Conservation (phyloP, 2,888 invertebrate species). For the Mycalesis mineus region DNA sequence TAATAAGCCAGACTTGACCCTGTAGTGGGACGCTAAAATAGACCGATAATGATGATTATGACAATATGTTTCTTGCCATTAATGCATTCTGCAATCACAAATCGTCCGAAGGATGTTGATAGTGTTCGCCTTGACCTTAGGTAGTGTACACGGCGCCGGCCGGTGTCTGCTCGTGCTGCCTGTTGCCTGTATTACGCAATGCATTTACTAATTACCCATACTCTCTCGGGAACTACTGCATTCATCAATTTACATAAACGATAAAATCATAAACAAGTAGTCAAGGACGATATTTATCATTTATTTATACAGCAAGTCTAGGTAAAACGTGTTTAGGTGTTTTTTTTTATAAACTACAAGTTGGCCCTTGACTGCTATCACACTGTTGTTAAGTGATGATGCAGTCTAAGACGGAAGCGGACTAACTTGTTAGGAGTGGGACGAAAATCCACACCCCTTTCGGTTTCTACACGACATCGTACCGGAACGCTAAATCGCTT, state of each 20-base stretch:
- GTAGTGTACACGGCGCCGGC: constrained; percentile 52
- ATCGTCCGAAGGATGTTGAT: constrained; percentile 62
- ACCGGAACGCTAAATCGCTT: no score
- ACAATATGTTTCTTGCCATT: background rate
- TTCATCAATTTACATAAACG: constrained; percentile 1
- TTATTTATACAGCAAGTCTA: background rate
- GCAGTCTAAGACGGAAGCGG: no score
- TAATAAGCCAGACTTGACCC: no score
- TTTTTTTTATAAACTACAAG: no score
- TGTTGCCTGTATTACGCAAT: constrained; percentile 47
- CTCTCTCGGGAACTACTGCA: constrained; percentile 33
- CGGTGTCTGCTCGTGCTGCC: constrained; percentile 40
- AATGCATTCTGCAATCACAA: constrained; percentile 34
- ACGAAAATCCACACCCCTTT: no score
- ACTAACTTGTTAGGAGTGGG: no score
- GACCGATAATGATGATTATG: no score
- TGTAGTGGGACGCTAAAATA: no score
- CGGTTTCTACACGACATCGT: no score
- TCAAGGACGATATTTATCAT: background rate
- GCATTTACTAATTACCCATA: constrained; percentile 30
- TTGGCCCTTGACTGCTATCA: no score
- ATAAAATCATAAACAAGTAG: constrained; percentile 1
- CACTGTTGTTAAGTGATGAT: no score
- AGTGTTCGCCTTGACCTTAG: constrained; percentile 67
- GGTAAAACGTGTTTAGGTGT: no score